Evolutionary conservation across 2,888 invertebrate species (phyloP), one percentile per base, ranked within the genome.

Genomic region (Papilio elwesi): DNA sequence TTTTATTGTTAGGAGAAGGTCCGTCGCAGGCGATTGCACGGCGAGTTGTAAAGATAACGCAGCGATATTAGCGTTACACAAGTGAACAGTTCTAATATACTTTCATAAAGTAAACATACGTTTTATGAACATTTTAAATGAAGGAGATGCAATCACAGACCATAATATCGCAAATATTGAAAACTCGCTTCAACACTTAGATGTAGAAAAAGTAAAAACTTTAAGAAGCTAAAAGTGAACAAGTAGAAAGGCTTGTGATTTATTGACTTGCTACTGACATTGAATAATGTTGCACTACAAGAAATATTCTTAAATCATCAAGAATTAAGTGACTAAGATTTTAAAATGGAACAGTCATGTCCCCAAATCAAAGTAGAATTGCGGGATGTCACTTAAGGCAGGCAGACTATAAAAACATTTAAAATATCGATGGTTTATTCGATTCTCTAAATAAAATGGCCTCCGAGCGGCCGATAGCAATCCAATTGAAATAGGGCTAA

Each of bases 401-500:
- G 57, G 57, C 13, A 57, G n/a, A 9, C 4, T 15, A 15, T 9
- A 13, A 38, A 8, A 13, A 38, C 36, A 12, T 43, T 15, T 15
- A 59, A 6, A 62, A 62, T 43, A 62, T 62, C 59, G 59, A 62
- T 43, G n/a, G 43, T 43, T 38, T 62, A 62, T 9, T 43, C 6
- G 38, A 63, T 43, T 53, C 16, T 51, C 36, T 53, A 62, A 38
- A 16, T 64, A 48, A 48, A 70, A 53, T 53, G 59, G n/a, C 13
- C 12, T 15, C 53, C 16, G 47, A 16, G 57, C 57, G 26, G 13
- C 15, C 43, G 43, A 70, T 55, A 66, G 57, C 26, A 36, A 53
- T 36, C 63, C 82, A 82, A 81, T 83, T 82, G 82, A 84, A 73
- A 83, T 79, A 74, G 78, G 76, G 79, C 77, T 73, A 77, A 80